Evolutionary conservation across 2,113 vertebrate species (phyloP).

Genomic region (Pituophis catenifer): DNA sequence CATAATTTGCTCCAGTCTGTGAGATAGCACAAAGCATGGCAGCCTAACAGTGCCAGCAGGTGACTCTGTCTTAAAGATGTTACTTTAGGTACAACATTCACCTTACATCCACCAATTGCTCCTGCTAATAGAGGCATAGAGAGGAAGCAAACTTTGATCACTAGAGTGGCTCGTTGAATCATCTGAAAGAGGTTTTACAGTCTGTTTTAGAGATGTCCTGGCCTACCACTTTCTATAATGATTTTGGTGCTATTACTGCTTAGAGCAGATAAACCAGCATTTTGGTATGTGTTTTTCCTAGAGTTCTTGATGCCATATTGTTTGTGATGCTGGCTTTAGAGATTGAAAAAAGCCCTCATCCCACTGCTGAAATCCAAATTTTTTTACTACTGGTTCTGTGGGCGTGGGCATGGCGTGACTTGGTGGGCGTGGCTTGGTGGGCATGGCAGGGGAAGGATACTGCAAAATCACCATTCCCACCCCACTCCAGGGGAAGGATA

Average conservation of each 20-base stretch:
- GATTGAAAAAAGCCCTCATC: background rate
- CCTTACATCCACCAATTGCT: background rate
- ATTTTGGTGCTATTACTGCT: background rate
- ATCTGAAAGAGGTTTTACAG: background rate
- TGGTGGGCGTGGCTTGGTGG: no score
- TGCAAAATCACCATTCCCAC: no score
- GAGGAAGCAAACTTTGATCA: background rate
- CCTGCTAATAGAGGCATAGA: background rate
- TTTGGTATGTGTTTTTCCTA: background rate
- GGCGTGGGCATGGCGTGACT: no score
- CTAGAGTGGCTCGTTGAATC: background rate
- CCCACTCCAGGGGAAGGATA: no score
- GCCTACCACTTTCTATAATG: no score
- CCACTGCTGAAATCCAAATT: background rate
- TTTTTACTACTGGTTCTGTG: no score
- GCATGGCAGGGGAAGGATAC: no score
- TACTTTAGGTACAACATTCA: background rate
- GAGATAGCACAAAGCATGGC: background rate
- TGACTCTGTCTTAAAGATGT: background rate
- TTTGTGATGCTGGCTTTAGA: background rate
- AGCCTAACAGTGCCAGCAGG: background rate
- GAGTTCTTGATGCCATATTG: background rate
- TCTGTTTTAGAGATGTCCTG: no score
- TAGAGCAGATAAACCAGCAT: background rate
- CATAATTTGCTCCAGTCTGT: background rate